Evolutionary conservation across 2,888 invertebrate species (phyloP), one percentile per base, ranked within the genome.

Genomic region (Ormia ochracea): DNA sequence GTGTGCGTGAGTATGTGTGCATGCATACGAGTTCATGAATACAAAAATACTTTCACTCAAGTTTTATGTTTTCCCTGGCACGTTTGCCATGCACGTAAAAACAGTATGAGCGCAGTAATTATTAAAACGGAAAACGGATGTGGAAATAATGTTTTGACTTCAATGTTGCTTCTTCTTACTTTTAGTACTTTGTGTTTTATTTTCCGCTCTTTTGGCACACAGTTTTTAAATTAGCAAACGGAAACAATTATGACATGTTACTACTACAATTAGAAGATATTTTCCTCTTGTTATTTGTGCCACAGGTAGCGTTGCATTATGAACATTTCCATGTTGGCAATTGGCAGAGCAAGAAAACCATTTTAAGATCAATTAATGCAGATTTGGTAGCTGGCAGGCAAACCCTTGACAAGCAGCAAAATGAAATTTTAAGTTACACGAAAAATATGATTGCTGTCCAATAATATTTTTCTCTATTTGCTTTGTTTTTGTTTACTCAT

Each of bases 101-200:
- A 10, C 28, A 48, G n/a, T n/a, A n/a, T n/a, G n/a, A 36, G 9
- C 33, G 0, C 14, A n/a, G 69, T 58, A 45, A 65, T 65, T 79
- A 74, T 31, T 23, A 21, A 76, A 76, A 76, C 75, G 75, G 72
- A 68, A 79, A 80, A 63, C 75, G 80, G 80, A 80, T 72, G 63
- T 68, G 68, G 63, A 80, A 76, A 75, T 79, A 48, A 70, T 72
- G 70, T 66, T 75, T 75, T 61, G 14, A 48, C 23, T 72, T 72
- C 31, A 14, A 6, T 65, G 31, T 58, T 9, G 28, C 23, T 58
- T n/a, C 1, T 68, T 23, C 12, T 41, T 41, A 17, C 10, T 43
- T 56, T 56, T 38, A 7, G 21, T 31, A 17, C n/a, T 56, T 74
- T 73, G 4, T 17, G 21, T 58, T 56, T 54, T 63, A 19, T 36